phyloP scores from a whole-genome alignment of 2,797 vertebrate species.

The Amniataba percoides region DNA sequence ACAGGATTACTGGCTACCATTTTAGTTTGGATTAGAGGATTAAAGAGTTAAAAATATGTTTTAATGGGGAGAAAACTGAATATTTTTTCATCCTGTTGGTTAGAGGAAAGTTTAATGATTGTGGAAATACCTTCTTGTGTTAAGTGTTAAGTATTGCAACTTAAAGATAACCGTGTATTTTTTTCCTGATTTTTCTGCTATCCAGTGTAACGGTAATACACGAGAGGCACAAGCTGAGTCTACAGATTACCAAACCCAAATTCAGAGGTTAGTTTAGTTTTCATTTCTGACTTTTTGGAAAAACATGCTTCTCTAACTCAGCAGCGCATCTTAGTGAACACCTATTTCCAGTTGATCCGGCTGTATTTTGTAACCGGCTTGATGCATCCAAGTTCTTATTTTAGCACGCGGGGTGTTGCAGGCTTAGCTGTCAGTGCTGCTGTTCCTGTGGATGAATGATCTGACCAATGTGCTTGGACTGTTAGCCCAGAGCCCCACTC shows the following conservation, averaged over 20 bases:
- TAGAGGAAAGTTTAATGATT: not conserved
- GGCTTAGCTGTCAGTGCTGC: slow-evolving; percentile 90
- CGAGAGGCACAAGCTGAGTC: not conserved
- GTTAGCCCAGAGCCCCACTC: slow-evolving; percentile 95
- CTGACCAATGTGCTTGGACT: slow-evolving; percentile 98
- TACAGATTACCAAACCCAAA: not conserved
- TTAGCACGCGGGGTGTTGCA: slow-evolving; percentile 74
- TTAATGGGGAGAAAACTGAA: not conserved
- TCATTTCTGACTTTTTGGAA: not conserved
- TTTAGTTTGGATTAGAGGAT: too few species aligned
- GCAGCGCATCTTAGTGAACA: not conserved
- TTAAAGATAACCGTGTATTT: not conserved
- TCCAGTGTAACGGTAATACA: not conserved
- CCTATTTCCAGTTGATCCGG: slow-evolving; percentile 32
- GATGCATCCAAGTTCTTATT: slow-evolving; percentile 60
- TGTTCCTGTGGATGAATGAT: slow-evolving; percentile 94
- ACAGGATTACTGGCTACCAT: not conserved
- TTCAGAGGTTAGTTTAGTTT: not conserved
- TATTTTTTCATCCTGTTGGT: not conserved
- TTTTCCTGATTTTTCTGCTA: too few species aligned
- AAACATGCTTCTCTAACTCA: not conserved
- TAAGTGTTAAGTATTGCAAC: too few species aligned
- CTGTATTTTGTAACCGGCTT: slow-evolving; percentile 37
- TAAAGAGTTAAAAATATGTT: not conserved
- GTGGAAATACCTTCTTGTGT: not conserved